Evolutionary conservation across 2,888 invertebrate genomes (phyloP), one percentile per base, ranked within the genome.

Genomic region (Drosophila greeni): DNA sequence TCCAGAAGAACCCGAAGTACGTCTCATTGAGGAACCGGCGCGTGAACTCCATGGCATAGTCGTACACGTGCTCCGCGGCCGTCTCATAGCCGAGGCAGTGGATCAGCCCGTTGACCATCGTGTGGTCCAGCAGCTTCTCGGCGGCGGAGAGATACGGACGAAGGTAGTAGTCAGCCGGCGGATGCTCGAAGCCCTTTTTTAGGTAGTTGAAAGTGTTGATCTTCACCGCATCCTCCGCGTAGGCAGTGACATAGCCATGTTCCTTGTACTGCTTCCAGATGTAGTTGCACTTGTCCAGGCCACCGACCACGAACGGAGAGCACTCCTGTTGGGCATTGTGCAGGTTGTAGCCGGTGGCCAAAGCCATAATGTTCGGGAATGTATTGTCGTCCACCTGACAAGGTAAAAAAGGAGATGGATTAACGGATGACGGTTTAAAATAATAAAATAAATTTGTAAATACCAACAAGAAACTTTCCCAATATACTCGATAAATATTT

Each of bases 361-460:
- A 90, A 0, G 96, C 95, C 91, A 96, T 94, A 51, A 97, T 88
- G 88, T 97, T 98, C 0, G 97, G 96, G 84, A 95, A 95, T 0
- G 97, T 97, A 82, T 97, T 97, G 84, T 97, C 97, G 8, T 93
- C 95, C 67, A 95, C 92, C 92, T 95, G 85, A 1, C 62, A 7
- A 5, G n/a, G 7, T 11, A 6, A 16, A 11, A 16, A 9, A 8
- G 42, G 12, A 14, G n/a, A 33, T 9, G 18, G n/a, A n/a, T n/a
- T n/a, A n/a, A n/a, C n/a, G n/a, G n/a, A n/a, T n/a, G n/a, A n/a
- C n/a, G n/a, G n/a, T n/a, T n/a, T n/a, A n/a, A n/a, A n/a, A n/a
- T n/a, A n/a, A n/a, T n/a, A n/a, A n/a, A n/a, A n/a, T n/a, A n/a
- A n/a, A n/a, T n/a, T n/a, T n/a, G n/a, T n/a, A n/a, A n/a, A n/a